Evolutionary conservation across 2,113 vertebrate species (phyloP).

Genomic region (Stegastes partitus): DNA sequence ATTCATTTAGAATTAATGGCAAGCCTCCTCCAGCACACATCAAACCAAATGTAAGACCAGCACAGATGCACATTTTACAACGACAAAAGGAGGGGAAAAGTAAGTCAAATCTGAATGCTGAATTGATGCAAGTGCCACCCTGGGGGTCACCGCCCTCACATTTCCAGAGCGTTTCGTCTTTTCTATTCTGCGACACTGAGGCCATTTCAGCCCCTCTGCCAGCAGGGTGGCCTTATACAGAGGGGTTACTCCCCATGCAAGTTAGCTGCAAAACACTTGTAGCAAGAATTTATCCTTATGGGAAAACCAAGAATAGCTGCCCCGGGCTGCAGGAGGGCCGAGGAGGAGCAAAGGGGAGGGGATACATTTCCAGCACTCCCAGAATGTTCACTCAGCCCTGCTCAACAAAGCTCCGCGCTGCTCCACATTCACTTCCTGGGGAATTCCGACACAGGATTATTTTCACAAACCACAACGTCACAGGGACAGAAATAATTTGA

Average conservation of each 20-base stretch:
- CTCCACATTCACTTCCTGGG: constrained; percentile 60
- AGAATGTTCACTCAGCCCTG: constrained; percentile 43
- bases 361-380: constrained; percentile 66
- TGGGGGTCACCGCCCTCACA: not conserved
- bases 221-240: constrained; percentile 40
- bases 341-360: constrained; percentile 48
- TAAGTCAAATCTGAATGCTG: not conserved
- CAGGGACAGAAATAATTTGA: constrained; percentile 65
- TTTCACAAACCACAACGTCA: constrained; percentile 62
- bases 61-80: not conserved
- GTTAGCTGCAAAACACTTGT: constrained; percentile 67
- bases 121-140: not conserved
- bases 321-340: constrained; percentile 57
- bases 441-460: constrained; percentile 65
- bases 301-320: constrained; percentile 80
- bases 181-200: constrained; percentile 30
- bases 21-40: not conserved
- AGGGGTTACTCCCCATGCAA: constrained; percentile 39
- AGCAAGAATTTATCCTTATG: constrained; percentile 74
- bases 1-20: not conserved
- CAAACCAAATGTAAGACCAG: not conserved
- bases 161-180: not conserved
- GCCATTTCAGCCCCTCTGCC: constrained; percentile 13
- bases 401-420: constrained; percentile 49
- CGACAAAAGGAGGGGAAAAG: not conserved